phyloP scores from a whole-genome alignment of 2,113 vertebrate species.

The Gymnorhina tibicen region DNA sequence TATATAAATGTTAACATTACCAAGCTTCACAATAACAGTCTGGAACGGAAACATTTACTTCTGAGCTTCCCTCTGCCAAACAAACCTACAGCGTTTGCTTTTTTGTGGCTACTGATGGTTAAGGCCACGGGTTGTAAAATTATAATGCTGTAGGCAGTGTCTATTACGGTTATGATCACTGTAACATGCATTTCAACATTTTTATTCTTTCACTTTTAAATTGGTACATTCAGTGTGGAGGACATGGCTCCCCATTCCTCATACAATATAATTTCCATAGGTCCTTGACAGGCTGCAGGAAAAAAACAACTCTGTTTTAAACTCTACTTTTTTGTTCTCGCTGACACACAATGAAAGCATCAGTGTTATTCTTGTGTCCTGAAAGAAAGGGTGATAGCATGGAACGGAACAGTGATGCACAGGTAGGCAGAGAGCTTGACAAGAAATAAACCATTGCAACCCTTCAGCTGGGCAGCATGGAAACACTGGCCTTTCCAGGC shows the following conservation, averaged over 20 bases:
- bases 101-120: neutral
- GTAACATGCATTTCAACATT: neutral
- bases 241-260: neutral
- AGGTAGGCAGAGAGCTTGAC: neutral
- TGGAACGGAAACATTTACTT: slow-evolving; percentile 42
- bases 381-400: neutral
- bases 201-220: neutral
- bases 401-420: fast-evolving
- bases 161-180: neutral
- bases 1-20: slow-evolving; percentile 43
- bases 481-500: neutral
- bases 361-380: neutral
- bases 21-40: neutral
- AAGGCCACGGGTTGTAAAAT: neutral
- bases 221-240: neutral
- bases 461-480: fast-evolving
- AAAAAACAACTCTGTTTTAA: neutral
- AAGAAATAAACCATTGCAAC: neutral
- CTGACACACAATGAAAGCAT: neutral
- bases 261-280: neutral
- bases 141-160: neutral
- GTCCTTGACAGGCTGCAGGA: neutral
- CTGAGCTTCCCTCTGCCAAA: slow-evolving; percentile 16
- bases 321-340: neutral
- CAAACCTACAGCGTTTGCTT: neutral